Conservation (phyloP, 2,888 invertebrate genomes). For the Elysia crispata region DNA sequence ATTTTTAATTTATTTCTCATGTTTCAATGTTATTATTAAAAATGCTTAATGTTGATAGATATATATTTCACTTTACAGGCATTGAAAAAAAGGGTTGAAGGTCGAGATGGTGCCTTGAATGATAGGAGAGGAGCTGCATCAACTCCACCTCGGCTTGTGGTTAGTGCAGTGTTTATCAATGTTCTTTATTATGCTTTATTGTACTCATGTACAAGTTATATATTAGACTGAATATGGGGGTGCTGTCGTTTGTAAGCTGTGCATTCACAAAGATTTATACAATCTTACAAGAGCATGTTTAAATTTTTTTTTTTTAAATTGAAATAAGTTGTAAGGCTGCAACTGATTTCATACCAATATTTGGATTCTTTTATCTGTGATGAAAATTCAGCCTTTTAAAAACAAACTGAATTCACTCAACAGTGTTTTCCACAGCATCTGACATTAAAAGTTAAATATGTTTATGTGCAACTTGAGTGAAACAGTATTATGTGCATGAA, state of each 20-base stretch:
- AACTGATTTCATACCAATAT: no score
- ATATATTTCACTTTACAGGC: conserved; percentile 1
- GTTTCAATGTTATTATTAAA: background rate
- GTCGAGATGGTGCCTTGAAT: conserved; percentile 14
- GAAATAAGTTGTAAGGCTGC: no score
- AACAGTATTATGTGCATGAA: background rate
- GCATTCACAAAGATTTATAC: no score
- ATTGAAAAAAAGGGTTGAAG: background rate
- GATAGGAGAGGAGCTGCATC: conserved; percentile 19
- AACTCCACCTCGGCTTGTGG: conserved; percentile 44
- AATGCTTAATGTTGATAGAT: background rate
- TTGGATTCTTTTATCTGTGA: no score
- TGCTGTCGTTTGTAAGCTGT: no score
- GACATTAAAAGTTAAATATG: background rate
- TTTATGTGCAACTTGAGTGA: no score
- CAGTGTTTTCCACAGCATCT: background rate
- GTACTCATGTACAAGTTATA: background rate
- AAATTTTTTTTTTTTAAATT: no score
- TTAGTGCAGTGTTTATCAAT: background rate
- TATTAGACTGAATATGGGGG: background rate
- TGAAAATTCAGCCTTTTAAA: no score
- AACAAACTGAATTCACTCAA: no score
- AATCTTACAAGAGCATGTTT: no score
- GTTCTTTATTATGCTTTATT: background rate
- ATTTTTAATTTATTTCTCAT: background rate